Percentiles rank a stretch among this genome's conserved stretches.
Conservation (phyloP, 2,888 invertebrate species). For the Elaeidobius kamerunicus region DNA sequence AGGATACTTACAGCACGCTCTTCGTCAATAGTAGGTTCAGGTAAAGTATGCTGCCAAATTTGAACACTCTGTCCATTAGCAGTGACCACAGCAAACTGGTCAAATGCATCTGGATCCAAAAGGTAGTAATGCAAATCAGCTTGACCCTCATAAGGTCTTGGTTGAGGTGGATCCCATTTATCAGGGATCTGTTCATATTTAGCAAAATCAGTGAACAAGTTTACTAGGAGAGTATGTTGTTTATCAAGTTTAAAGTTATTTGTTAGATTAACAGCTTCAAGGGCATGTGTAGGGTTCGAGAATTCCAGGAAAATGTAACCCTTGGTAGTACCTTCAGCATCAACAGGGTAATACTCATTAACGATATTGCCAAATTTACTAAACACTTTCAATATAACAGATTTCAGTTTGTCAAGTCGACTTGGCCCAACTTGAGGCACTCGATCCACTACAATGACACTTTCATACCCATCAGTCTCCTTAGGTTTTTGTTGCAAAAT, state of each 20-base stretch:
- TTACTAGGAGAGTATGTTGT: slow-evolving; percentile 80
- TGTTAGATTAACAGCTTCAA: slow-evolving; percentile 82
- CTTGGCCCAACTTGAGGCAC: slow-evolving; percentile 93
- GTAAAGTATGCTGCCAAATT: slow-evolving; percentile 86
- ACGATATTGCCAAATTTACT: slow-evolving; percentile 84
- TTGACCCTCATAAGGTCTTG: slow-evolving; percentile 86
- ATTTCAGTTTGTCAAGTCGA: slow-evolving; percentile 86
- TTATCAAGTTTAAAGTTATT: slow-evolving; percentile 96
- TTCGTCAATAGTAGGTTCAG: slow-evolving; percentile 80
- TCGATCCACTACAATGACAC: slow-evolving; percentile 94
- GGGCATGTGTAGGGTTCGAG: slow-evolving; percentile 75
- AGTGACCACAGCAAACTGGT: slow-evolving; percentile 89
- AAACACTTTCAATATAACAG: slow-evolving; percentile 88
- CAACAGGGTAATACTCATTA: slow-evolving; percentile 84
- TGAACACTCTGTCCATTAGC: slow-evolving; percentile 71
- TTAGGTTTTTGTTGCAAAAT: slow-evolving; percentile 84
- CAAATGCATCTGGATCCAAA: slow-evolving; percentile 91
- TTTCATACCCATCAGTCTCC: slow-evolving; percentile 94
- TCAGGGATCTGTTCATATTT: slow-evolving; percentile 90
- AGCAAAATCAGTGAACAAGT: slow-evolving; percentile 92
- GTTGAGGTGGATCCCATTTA: slow-evolving; percentile 89
- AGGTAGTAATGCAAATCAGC: slow-evolving; percentile 92
- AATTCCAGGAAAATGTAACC: slow-evolving; percentile 92
- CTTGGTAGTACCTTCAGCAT: slow-evolving; percentile 79
- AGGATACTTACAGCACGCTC: slow-evolving; percentile 74